Evolutionary conservation across 2,797 vertebrate genomes (phyloP).

Genomic region (Emys orbicularis): DNA sequence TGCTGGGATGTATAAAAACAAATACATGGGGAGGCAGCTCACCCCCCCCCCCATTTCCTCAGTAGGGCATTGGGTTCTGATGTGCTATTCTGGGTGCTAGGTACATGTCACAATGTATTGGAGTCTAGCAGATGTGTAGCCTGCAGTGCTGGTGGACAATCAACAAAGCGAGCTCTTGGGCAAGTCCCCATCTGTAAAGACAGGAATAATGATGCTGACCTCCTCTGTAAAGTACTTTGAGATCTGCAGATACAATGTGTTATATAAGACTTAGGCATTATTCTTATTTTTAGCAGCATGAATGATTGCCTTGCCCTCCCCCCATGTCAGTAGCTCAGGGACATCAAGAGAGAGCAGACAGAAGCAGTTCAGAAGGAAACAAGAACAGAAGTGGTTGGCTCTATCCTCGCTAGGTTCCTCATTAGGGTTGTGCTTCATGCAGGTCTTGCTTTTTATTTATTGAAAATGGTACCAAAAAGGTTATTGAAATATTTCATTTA

Average conservation of each 20-base stretch:
- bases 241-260: background rate
- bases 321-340: background rate
- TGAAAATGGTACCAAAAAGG: background rate
- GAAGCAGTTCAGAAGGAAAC: background rate
- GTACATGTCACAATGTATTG: background rate
- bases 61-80: background rate
- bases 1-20: background rate
- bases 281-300: background rate
- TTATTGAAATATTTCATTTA: background rate
- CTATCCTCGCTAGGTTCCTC: background rate
- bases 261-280: background rate
- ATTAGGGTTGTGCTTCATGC: background rate
- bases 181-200: background rate
- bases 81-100: background rate
- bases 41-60: background rate
- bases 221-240: background rate
- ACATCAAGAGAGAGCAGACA: background rate
- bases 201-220: background rate
- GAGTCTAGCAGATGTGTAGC: background rate
- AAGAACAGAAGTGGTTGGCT: background rate
- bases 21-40: background rate
- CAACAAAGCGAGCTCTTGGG: background rate
- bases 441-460: background rate
- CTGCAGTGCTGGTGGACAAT: background rate
- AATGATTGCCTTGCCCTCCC: background rate